These are phyloP conservation scores for Philonicus albiceps DNA, from an alignment of 2,888 invertebrate genomes.

Conservation along the genomic window DNA sequence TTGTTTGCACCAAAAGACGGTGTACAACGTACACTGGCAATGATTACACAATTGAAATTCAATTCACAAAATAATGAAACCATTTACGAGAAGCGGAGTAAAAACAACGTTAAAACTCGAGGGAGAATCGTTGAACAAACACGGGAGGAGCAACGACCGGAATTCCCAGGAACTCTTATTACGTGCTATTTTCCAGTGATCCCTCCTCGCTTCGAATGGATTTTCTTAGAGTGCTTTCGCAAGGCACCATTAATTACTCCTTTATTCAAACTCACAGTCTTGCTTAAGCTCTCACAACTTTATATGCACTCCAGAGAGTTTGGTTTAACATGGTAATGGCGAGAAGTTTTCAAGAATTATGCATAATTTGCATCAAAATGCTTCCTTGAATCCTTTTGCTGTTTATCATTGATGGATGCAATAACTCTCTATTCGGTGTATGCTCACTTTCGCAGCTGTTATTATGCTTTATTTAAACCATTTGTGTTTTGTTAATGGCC, in stretches of 20 bases:
- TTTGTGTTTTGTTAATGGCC: constrained; percentile 1
- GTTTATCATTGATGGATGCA: constrained; percentile 23
- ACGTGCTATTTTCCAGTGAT: background rate
- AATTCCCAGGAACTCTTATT: background rate
- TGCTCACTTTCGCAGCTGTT: background rate
- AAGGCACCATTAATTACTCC: constrained; percentile 31
- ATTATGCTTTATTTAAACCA: background rate
- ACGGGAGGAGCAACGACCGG: background rate
- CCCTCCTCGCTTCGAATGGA: background rate
- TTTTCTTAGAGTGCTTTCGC: constrained; percentile 4
- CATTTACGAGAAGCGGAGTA: constrained; percentile 6
- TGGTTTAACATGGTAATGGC: constrained; percentile 23
- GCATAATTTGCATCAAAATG: constrained; percentile 19
- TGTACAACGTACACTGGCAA: background rate
- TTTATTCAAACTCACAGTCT: constrained; percentile 1
- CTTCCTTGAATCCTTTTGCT: background rate
- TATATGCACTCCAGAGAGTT: background rate
- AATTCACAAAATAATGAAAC: constrained; percentile 25
- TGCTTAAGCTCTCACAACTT: background rate
- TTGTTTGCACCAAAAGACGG: background rate
- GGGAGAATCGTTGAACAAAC: background rate
- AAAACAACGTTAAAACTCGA: constrained; percentile 9
- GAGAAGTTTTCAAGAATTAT: constrained; percentile 17
- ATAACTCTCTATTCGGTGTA: background rate
- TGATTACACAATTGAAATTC: constrained; percentile 31